These are phyloP conservation scores for Lathamus discolor DNA, from an alignment of 2,113 vertebrate species.

Conservation along the genomic window DNA sequence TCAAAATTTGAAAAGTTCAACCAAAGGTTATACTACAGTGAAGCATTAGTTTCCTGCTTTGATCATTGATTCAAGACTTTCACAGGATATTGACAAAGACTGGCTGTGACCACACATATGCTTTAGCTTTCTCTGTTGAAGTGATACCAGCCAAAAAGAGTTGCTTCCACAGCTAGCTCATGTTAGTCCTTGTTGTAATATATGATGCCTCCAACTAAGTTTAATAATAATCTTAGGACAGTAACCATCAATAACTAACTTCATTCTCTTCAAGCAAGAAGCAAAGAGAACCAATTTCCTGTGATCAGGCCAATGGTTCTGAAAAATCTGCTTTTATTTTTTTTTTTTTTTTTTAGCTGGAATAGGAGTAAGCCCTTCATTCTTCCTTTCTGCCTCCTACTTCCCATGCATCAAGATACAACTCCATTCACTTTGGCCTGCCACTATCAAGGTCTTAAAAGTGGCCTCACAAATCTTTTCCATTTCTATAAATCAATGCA, in stretches of 20 bases:
- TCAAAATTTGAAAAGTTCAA: constrained; percentile 68
- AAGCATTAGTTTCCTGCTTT: constrained; percentile 55
- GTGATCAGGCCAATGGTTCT: neutral
- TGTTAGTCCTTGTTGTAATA: neutral
- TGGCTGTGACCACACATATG: constrained; percentile 71
- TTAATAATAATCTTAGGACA: neutral
- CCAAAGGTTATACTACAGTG: constrained; percentile 55
- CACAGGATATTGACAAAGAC: constrained; percentile 57
- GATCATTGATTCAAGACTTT: constrained; percentile 62
- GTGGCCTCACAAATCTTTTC: neutral
- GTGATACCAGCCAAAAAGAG: constrained; percentile 11
- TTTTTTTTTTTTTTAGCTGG: neutral
- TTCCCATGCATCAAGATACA: neutral
- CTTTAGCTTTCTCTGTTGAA: constrained; percentile 65
- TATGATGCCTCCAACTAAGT: neutral
- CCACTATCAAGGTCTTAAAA: neutral
- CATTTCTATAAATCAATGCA: neutral
- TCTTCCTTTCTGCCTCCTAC: neutral
- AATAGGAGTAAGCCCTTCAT: neutral
- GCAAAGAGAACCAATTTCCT: neutral
- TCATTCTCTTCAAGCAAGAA: neutral
- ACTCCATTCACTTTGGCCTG: neutral
- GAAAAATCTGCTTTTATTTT: neutral
- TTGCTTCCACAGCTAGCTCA: neutral
- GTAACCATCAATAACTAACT: neutral